Base-by-base conservation (phyloP, 2,888 invertebrate genomes). In the Yponomeuta plumbellus region DNA sequence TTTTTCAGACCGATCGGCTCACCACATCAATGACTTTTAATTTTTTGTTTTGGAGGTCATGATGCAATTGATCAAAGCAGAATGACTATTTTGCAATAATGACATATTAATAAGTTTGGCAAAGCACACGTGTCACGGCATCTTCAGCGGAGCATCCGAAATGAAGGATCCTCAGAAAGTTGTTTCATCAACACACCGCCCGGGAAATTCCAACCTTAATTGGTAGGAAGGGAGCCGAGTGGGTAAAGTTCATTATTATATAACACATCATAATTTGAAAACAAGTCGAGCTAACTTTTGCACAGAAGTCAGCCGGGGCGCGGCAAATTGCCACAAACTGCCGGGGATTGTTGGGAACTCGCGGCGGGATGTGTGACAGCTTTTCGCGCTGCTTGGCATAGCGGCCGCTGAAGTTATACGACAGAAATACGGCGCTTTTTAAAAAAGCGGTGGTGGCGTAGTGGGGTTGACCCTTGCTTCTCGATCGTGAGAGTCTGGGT, bases 251-350 rank as follows among this genome's bases (percentile, higher is more conserved):
- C 59, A 59, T 59, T 59, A 59, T 59, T 59, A 59, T 23, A 59
- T 22, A 59, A 59, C 59, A 59, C 21, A 75, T 73, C 70, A 76
- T 70, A 76, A 76, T 76, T 74, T 70, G 73, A 75, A 75, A 79
- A 78, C 77, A 77, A 76, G 75, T 74, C 74, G 59, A 59, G 59
- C 20, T 20, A 62, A 62, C 34, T 62, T 62, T 39, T 26, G 34
- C 34, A 52, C 44, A 34, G 62, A 39, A 62, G 62, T 62, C 62
- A 39, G 62, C 23, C 34, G 62, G 39, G 13, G 62, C 23, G 59
- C 21, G 23, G 22, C 59, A 59, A 59, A 59, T 59, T 59, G 59
- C 59, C 23, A 59, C 59, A 59, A 59, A 59, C 59, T 59, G 23
- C 59, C 59, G 11, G 21, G 59, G 23, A 59, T 59, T 59, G 59